Conservation (phyloP, 2,113 vertebrate genomes). For the Rhipidura dahli region DNA sequence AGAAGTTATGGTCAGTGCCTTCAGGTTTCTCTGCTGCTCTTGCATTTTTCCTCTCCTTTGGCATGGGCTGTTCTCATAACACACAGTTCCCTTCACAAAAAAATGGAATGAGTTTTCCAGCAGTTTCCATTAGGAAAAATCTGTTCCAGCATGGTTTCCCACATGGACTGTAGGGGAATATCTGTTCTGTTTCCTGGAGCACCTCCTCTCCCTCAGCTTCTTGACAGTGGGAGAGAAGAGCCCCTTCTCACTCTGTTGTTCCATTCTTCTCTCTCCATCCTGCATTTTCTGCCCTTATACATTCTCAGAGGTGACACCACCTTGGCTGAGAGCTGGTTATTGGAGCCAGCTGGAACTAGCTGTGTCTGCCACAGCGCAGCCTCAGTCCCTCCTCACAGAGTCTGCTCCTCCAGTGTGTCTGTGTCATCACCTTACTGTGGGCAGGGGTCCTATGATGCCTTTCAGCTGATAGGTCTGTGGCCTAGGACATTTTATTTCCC, state of each 20-base stretch:
- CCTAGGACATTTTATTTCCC: not conserved
- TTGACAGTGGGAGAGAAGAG: not conserved
- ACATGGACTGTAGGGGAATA: not conserved
- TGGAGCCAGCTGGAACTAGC: fast-evolving
- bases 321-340: not conserved
- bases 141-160: not conserved
- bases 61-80: not conserved
- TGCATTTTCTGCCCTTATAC: not conserved
- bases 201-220: not conserved
- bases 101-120: not conserved
- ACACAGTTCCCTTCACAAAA: not conserved
- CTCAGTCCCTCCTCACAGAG: not conserved
- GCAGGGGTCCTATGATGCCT: not conserved
- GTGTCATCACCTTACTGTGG: fast-evolving
- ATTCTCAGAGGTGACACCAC: fast-evolving
- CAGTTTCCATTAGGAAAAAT: not conserved
- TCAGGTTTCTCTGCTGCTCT: not conserved
- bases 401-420: not conserved
- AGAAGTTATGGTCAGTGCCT: not conserved
- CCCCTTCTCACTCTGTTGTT: not conserved
- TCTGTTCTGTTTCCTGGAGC: not conserved
- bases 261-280: not conserved
- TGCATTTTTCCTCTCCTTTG: not conserved
- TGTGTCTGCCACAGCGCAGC: not conserved
- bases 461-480: not conserved